Evolutionary conservation across 2,888 invertebrate genomes (phyloP).

Genomic region (Oxytorus armatus): DNA sequence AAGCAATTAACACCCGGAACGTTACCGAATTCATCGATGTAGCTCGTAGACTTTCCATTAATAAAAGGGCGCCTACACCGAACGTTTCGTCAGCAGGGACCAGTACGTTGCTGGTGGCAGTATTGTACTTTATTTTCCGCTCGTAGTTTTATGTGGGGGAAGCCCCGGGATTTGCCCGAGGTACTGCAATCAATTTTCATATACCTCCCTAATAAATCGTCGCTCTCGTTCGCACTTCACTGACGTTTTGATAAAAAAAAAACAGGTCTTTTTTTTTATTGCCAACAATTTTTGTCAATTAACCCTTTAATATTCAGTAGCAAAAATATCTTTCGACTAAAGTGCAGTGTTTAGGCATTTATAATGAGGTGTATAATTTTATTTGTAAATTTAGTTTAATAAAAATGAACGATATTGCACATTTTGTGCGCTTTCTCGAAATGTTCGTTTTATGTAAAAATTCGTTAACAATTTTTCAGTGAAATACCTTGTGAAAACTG

Average conservation of each 20-base stretch:
- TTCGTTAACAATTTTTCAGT: too few relatives aligned
- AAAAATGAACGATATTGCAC: too few relatives aligned
- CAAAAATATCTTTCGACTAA: neutral
- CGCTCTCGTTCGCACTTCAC: neutral
- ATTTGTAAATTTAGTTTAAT: too few relatives aligned
- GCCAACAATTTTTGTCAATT: neutral
- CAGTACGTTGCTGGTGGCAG: slow-evolving; percentile 54
- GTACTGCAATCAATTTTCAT: neutral
- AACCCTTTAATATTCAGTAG: neutral
- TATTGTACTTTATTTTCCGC: slow-evolving; percentile 36
- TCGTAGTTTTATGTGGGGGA: slow-evolving; percentile 59
- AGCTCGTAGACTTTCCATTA: slow-evolving; percentile 25
- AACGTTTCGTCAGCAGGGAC: slow-evolving; percentile 3
- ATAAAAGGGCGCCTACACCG: slow-evolving; percentile 62
- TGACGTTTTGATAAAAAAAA: neutral
- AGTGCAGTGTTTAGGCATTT: slow-evolving; percentile 11
- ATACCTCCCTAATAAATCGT: slow-evolving; percentile 24
- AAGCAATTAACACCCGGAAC: slow-evolving; percentile 72
- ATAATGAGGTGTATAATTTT: too few relatives aligned
- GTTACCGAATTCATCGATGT: slow-evolving; percentile 22
- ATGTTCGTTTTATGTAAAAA: too few relatives aligned
- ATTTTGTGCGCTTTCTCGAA: too few relatives aligned
- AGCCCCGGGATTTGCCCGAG: slow-evolving; percentile 40
- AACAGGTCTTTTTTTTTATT: slow-evolving; percentile 1
- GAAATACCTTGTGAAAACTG: too few relatives aligned